These are phyloP conservation scores for Lethenteron reissneri DNA, from an alignment of 2,113 vertebrate species.

Conservation along the genomic window DNA sequence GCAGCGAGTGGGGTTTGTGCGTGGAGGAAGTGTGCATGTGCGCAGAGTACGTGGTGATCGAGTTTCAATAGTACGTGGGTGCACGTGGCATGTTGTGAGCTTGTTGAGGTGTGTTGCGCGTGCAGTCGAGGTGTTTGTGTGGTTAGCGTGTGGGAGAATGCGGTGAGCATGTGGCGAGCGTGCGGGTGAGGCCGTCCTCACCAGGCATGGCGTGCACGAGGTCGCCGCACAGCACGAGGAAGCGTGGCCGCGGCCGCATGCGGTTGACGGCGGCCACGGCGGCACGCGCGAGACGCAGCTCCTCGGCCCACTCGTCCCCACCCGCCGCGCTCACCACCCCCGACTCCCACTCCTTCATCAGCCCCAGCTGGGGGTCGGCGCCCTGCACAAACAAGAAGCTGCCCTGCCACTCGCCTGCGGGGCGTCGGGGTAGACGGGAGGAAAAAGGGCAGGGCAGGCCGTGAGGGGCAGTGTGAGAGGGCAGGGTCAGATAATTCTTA, in stretches of 20 bases:
- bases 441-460: not conserved
- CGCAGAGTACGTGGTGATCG: too few species aligned
- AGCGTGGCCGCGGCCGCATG: constrained; percentile 46
- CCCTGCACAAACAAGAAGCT: constrained; percentile 80
- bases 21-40: too few species aligned
- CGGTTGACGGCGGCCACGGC: constrained; percentile 50
- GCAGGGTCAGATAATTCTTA: not conserved
- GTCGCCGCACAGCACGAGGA: constrained; percentile 71
- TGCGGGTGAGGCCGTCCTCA: constrained; percentile 13
- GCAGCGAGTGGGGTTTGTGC: too few species aligned
- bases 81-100: too few species aligned
- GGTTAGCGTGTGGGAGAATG: too few species aligned
- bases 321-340: constrained; percentile 33
- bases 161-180: too few species aligned
- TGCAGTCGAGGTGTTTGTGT: too few species aligned
- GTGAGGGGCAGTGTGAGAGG: not conserved
- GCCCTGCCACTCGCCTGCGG: constrained; percentile 45
- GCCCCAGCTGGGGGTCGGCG: constrained; percentile 74
- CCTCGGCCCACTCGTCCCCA: constrained; percentile 65
- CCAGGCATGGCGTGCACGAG: constrained; percentile 81
- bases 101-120: too few species aligned
- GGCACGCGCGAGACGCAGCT: constrained; percentile 46
- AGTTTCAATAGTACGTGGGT: too few species aligned
- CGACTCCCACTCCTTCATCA: constrained; percentile 68
- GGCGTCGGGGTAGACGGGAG: not conserved